Evolutionary conservation across 2,888 invertebrate species (phyloP).

Genomic region (Lapara coniferarum): DNA sequence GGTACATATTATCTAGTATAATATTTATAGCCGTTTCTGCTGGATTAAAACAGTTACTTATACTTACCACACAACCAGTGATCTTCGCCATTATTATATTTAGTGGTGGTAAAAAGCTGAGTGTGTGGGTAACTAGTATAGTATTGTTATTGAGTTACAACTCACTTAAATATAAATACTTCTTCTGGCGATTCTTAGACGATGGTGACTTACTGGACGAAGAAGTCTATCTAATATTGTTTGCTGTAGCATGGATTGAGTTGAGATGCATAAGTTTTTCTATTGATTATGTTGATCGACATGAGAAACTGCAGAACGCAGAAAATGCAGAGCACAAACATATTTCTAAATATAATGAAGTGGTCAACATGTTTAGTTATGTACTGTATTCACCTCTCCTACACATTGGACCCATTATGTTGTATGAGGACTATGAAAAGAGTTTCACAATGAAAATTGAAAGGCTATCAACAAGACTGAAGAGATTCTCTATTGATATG

Average conservation of each 20-base stretch:
- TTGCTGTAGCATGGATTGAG: conserved; percentile 87
- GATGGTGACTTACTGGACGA: conserved; percentile 74
- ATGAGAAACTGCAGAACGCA: conserved; percentile 39
- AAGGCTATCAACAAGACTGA: conserved; percentile 58
- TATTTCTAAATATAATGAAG: conserved; percentile 38
- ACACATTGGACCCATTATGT: conserved; percentile 92
- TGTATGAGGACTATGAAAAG: conserved; percentile 87
- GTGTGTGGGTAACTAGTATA: conserved; percentile 83
- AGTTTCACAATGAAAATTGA: conserved; percentile 58
- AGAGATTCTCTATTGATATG: conserved; percentile 73
- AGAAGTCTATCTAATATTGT: conserved; percentile 80
- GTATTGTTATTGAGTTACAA: conserved; percentile 77
- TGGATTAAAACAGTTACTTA: conserved; percentile 76
- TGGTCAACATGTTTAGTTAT: conserved; percentile 87
- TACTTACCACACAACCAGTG: conserved; percentile 82
- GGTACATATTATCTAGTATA: conserved; percentile 81
- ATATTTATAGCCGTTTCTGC: conserved; percentile 73
- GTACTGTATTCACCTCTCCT: conserved; percentile 92
- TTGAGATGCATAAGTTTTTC: conserved; percentile 90
- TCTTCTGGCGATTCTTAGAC: conserved; percentile 74
- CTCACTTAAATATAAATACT: conserved; percentile 71
- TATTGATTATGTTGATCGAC: conserved; percentile 80
- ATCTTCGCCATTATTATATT: conserved; percentile 73
- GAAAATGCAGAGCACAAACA: conserved; percentile 28
- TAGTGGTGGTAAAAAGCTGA: conserved; percentile 70